Evolutionary conservation across 1,140 invertebrate species (phyloP).

Genomic region (Gyrodactylus bullatarudis): DNA sequence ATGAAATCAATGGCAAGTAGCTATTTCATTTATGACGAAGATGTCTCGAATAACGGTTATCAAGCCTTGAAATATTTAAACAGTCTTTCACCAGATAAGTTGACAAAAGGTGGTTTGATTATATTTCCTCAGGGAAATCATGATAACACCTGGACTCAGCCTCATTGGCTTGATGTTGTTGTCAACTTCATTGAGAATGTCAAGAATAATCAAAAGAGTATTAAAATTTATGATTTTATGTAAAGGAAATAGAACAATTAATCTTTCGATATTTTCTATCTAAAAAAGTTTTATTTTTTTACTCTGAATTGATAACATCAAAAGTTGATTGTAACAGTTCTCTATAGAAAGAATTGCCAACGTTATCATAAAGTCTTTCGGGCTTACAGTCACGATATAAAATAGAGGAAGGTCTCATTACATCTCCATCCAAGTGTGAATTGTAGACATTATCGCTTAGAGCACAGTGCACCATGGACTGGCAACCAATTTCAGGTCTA

Average conservation of each 20-base stretch:
- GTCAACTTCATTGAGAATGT: neutral
- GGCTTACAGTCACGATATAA: neutral
- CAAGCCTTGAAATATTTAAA: neutral
- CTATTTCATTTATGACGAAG: conserved; percentile 1
- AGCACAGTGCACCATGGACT: neutral
- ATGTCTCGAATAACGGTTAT: conserved; percentile 5
- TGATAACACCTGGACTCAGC: conserved; percentile 47
- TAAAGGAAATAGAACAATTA: neutral
- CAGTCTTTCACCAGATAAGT: neutral
- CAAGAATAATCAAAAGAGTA: neutral
- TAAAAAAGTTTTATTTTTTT: neutral
- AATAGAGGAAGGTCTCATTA: neutral
- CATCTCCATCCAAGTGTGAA: too few species aligned
- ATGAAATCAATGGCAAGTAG: conserved; percentile 31
- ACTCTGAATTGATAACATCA: too few species aligned
- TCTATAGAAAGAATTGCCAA: neutral
- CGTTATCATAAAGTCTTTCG: neutral
- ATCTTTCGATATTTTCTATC: neutral
- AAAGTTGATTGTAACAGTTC: neutral
- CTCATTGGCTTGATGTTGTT: neutral
- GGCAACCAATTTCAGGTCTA: neutral
- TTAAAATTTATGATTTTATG: neutral
- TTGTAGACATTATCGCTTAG: neutral
- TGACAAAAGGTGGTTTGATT: neutral
- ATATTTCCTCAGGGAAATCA: conserved; percentile 30